Conservation (phyloP, 2,888 invertebrate species). For the Terebella lapidaria region DNA sequence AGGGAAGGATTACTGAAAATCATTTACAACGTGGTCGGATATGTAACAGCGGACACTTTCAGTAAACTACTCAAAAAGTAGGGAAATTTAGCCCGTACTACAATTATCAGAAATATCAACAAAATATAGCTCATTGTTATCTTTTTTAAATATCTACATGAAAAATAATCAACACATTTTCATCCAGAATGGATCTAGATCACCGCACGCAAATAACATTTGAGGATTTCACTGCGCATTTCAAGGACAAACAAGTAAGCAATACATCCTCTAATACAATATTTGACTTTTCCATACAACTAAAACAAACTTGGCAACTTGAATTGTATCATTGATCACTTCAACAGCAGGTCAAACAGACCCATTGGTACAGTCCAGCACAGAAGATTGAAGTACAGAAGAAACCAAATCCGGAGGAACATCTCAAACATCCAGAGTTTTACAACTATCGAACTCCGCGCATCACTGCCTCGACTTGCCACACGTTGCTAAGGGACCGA, state of each 20-base stretch:
- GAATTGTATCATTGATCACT: too few species aligned
- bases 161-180: too few species aligned
- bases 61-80: neutral
- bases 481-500: neutral
- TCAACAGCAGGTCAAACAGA: too few species aligned
- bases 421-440: neutral
- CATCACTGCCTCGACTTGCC: neutral
- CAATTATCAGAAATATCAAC: too few species aligned
- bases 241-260: neutral
- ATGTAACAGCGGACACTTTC: neutral
- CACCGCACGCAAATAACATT: neutral
- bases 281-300: too few species aligned
- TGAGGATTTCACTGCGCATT: neutral
- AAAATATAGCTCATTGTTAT: too few species aligned
- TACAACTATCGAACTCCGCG: neutral
- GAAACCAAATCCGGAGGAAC: neutral
- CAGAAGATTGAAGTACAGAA: neutral
- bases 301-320: too few species aligned
- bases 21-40: neutral
- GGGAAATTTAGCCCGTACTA: neutral
- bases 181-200: neutral
- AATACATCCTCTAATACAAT: too few species aligned
- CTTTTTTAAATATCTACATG: too few species aligned
- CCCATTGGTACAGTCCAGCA: too few species aligned
- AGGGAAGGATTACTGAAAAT: neutral